A percentile compares a stretch with the other conserved stretches of the same genome.
phyloP scores from a whole-genome alignment of 2,113 vertebrate genomes.

The Aegotheles bennettii region DNA sequence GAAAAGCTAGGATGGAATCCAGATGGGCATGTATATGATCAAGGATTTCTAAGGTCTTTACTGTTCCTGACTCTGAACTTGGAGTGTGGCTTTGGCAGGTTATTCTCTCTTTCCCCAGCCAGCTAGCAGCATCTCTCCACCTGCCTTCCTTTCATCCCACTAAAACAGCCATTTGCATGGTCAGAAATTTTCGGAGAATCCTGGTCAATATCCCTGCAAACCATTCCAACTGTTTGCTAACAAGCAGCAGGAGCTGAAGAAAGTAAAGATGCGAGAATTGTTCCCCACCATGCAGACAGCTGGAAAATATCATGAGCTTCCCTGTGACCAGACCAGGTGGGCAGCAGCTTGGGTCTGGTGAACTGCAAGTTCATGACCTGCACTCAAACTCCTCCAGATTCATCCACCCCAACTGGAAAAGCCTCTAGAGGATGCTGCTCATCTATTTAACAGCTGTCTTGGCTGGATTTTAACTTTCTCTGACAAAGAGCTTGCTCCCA shows the following conservation, averaged over 20 bases:
- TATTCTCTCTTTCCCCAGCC: neutral
- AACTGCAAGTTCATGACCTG: slow-evolving; percentile 46
- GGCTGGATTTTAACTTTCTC: slow-evolving; percentile 15
- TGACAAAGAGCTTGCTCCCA: slow-evolving; percentile 15
- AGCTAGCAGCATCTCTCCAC: neutral
- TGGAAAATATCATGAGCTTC: slow-evolving; percentile 50
- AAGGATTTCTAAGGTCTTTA: neutral
- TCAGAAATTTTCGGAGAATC: neutral
- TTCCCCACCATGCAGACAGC: slow-evolving; percentile 7
- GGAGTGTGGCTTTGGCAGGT: neutral
- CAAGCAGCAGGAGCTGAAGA: neutral
- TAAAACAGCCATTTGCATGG: neutral
- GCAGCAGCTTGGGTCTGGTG: slow-evolving; percentile 26
- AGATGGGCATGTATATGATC: rapidly evolving
- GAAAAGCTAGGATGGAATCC: neutral
- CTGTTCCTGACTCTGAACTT: neutral
- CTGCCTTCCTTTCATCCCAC: neutral
- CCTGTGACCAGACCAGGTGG: slow-evolving; percentile 40
- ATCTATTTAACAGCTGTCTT: slow-evolving; percentile 43
- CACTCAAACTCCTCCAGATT: slow-evolving; percentile 49
- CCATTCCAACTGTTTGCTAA: neutral
- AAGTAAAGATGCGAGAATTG: neutral
- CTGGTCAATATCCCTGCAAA: neutral
- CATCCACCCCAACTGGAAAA: slow-evolving; percentile 28
- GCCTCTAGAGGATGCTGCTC: slow-evolving; percentile 29